Evolutionary conservation across 2,888 invertebrate genomes (phyloP).

Genomic region (Cantharis nigra): DNA sequence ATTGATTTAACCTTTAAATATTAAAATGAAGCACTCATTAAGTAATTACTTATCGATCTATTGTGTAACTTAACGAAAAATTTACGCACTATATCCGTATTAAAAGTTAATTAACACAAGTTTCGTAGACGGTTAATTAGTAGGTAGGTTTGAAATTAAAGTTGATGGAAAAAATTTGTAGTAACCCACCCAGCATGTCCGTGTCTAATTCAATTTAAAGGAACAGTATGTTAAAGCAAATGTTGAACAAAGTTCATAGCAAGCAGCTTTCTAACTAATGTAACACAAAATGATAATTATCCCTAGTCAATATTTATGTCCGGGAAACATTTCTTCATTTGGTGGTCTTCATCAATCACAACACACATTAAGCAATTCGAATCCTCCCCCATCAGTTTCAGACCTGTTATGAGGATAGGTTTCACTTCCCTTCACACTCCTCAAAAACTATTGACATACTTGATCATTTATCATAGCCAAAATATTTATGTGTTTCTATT

Average conservation of each 20-base stretch:
- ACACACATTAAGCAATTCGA: constrained; percentile 50
- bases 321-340: constrained; percentile 54
- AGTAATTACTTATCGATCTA: not conserved
- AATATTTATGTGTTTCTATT: constrained; percentile 43
- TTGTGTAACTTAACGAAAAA: not conserved
- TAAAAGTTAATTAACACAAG: not conserved
- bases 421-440: constrained; percentile 37
- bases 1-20: constrained; percentile 22
- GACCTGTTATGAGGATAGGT: constrained; percentile 31
- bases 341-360: constrained; percentile 56
- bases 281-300: constrained; percentile 49
- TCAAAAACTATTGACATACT: constrained; percentile 40
- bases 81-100: not conserved
- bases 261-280: constrained; percentile 29
- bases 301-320: constrained; percentile 52
- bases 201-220: constrained; percentile 40
- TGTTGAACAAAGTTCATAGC: constrained; percentile 23
- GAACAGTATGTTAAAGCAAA: constrained; percentile 19
- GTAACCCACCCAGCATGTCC: constrained; percentile 33
- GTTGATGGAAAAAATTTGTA: constrained; percentile 31
- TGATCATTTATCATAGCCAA: constrained; percentile 50
- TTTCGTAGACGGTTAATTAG: not conserved
- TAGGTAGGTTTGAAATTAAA: constrained; percentile 6
- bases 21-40: not conserved
- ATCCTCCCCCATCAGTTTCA: constrained; percentile 32